phyloP scores from a whole-genome alignment of 2,888 invertebrate genomes.

The Limnephilus rhombicus region DNA sequence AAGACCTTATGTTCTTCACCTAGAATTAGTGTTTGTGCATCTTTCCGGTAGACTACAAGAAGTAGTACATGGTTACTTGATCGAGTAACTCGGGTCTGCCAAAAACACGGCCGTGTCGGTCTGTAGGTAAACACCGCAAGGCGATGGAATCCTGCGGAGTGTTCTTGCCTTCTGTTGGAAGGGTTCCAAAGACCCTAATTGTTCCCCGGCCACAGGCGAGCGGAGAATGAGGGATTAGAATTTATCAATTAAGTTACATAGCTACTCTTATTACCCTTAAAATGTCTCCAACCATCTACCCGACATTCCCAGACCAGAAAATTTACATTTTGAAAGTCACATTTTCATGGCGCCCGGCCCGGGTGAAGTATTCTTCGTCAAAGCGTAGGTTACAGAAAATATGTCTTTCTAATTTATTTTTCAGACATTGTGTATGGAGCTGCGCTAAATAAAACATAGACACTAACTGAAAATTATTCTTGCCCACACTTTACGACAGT shows the following conservation, averaged over 20 bases:
- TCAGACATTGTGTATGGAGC: background rate
- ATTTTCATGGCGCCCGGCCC: background rate
- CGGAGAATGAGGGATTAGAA: background rate
- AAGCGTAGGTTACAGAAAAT: background rate
- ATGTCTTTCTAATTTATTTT: background rate
- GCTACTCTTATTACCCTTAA: background rate
- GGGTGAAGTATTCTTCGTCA: background rate
- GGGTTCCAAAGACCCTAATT: background rate
- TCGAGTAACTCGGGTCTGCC: background rate
- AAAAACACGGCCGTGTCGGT: constrained; percentile 27
- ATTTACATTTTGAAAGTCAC: background rate
- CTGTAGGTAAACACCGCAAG: constrained; percentile 31
- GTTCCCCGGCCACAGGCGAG: background rate
- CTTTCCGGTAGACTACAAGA: background rate
- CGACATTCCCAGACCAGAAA: background rate
- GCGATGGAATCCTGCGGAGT: constrained; percentile 9
- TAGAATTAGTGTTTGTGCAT: background rate
- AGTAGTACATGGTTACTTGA: background rate
- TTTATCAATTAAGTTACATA: background rate
- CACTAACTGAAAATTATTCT: too few relatives aligned
- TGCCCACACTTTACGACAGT: too few relatives aligned
- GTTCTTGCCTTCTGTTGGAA: background rate
- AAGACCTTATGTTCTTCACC: background rate
- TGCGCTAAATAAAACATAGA: background rate
- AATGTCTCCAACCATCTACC: background rate